Evolutionary conservation across 64 coral and sea anemone genomes (phyloP).

Genomic region (Stylophora pistillata): DNA sequence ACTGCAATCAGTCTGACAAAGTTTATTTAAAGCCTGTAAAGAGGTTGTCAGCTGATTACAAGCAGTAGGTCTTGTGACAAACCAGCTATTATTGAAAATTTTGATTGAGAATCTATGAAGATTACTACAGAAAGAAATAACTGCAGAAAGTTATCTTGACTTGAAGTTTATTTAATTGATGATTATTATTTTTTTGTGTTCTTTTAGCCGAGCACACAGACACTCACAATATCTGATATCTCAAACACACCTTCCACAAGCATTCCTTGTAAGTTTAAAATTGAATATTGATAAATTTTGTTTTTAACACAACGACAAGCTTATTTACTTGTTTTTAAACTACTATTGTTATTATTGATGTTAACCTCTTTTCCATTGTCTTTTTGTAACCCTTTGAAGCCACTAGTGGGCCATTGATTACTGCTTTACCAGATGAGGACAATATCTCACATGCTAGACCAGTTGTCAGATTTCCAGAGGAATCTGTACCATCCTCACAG

Average conservation of each 20-base stretch:
- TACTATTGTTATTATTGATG: neutral
- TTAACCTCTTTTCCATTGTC: neutral
- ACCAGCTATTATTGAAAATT: no score
- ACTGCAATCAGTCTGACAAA: no score
- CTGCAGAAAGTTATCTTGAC: no score
- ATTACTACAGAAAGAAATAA: no score
- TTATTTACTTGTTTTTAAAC: neutral
- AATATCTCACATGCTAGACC: slow-evolving; percentile 53
- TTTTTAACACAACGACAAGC: no score
- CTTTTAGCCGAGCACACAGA: slow-evolving; percentile 71
- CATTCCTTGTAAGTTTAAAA: slow-evolving; percentile 24
- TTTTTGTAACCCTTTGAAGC: slow-evolving; percentile 34
- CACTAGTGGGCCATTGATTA: slow-evolving; percentile 88
- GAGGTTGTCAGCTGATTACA: no score
- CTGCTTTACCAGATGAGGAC: slow-evolving; percentile 87
- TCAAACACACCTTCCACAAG: slow-evolving; percentile 69
- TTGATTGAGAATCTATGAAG: no score
- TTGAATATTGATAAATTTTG: neutral
- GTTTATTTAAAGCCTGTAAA: no score
- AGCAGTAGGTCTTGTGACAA: no score
- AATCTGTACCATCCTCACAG: slow-evolving; percentile 52
- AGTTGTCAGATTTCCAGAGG: slow-evolving; percentile 75
- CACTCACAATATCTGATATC: slow-evolving; percentile 95
- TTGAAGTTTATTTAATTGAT: neutral
- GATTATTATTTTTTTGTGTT: slow-evolving; percentile 11